A percentile compares a stretch with the other conserved stretches of the same genome.
phyloP scores from a whole-genome alignment of 2,113 vertebrate genomes.

The Hoplias malabaricus region DNA sequence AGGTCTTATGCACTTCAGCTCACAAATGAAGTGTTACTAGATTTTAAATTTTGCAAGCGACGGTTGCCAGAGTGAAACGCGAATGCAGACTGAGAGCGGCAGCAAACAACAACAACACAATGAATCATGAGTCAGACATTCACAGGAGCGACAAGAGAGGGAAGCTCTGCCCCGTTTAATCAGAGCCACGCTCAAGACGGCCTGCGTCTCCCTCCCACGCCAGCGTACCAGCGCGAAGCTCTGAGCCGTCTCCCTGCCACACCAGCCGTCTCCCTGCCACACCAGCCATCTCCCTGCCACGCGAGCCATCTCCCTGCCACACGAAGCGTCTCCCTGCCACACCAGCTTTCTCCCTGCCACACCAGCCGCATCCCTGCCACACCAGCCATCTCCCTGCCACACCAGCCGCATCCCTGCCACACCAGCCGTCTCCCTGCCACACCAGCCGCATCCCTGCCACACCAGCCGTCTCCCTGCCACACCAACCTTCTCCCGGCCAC shows the following conservation, averaged over 20 bases:
- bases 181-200: not conserved
- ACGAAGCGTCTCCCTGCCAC: not conserved
- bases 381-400: not conserved
- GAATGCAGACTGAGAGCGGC: conserved; percentile 23
- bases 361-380: conserved; percentile 3
- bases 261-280: not conserved
- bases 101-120: conserved; percentile 14
- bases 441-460: conserved; percentile 3
- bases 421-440: not conserved
- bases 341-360: not conserved
- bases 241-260: not conserved
- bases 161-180: conserved; percentile 52
- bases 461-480: not conserved
- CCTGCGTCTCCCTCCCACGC: not conserved
- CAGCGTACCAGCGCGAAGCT: too few species aligned
- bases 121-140: not conserved
- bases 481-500: not conserved
- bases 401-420: not conserved
- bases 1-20: too few species aligned
- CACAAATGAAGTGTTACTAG: too few species aligned
- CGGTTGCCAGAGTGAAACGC: conserved; percentile 41
- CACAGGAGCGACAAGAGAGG: not conserved
- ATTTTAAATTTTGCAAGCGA: conserved; percentile 22
- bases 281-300: conserved; percentile 13
- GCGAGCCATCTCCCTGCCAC: not conserved